These are phyloP conservation scores for Circaetus cinerascens DNA, from an alignment of 2,113 vertebrate species.

Conservation along the genomic window DNA sequence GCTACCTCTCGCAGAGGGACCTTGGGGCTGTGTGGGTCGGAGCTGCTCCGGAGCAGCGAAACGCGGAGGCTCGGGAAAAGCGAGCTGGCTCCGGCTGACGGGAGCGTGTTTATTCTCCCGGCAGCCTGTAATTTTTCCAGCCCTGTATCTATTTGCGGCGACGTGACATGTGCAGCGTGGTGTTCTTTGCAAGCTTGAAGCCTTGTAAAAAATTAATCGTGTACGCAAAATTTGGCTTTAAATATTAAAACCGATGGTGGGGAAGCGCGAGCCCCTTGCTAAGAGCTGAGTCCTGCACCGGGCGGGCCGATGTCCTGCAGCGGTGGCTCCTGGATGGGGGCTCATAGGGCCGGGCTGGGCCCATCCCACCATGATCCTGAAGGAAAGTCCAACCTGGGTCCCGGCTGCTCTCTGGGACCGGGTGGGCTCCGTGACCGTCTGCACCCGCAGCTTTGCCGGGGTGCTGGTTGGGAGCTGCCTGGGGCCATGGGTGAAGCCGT, in stretches of 20 bases:
- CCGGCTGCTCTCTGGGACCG: background rate
- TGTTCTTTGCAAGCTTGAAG: constrained; percentile 36
- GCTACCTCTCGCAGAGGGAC: background rate
- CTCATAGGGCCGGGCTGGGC: rapidly evolving
- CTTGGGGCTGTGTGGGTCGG: rapidly evolving
- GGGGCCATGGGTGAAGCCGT: background rate
- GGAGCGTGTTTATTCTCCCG: constrained; percentile 40
- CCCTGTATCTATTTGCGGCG: constrained; percentile 54
- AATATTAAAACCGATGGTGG: background rate
- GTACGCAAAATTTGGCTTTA: constrained; percentile 38
- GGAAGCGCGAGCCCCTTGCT: background rate
- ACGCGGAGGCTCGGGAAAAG: background rate
- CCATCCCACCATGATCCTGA: rapidly evolving
- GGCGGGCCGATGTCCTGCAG: rapidly evolving
- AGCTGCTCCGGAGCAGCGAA: background rate
- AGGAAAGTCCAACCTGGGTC: background rate
- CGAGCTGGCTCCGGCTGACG: background rate
- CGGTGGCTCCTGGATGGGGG: rapidly evolving
- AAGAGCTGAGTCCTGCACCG: background rate
- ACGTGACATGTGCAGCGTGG: constrained; percentile 39
- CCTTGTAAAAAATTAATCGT: constrained; percentile 51
- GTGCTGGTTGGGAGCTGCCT: rapidly evolving
- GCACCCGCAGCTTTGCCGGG: background rate
- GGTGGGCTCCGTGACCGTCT: rapidly evolving
- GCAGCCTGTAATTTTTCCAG: constrained; percentile 22